A percentile compares a stretch with the other conserved stretches of the same genome.
These are phyloP conservation scores for Anoncus sp. DNA, from an alignment of 2,888 invertebrate species.

Conservation along the genomic window DNA sequence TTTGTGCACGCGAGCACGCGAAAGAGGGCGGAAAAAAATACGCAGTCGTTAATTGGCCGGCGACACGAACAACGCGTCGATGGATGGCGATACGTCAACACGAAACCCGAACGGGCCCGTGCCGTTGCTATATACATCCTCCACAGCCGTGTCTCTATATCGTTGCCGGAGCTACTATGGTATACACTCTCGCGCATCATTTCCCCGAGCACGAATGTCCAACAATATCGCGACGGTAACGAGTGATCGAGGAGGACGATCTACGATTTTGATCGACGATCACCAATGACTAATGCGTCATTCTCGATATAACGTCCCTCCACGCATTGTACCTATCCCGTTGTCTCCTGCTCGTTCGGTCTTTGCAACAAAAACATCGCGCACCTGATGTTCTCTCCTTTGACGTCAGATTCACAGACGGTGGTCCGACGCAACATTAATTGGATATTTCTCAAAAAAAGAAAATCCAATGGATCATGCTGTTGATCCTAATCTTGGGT, in stretches of 20 bases:
- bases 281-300: constrained; percentile 76
- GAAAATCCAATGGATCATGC: constrained; percentile 14
- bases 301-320: constrained; percentile 47
- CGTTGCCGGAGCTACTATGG: constrained; percentile 29
- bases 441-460: constrained; percentile 27
- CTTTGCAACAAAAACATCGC: constrained; percentile 40
- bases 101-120: constrained; percentile 68
- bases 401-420: neutral
- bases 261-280: constrained; percentile 77
- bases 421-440: neutral
- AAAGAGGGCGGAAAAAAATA: constrained; percentile 66
- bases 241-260: constrained; percentile 63
- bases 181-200: neutral
- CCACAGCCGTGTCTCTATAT: constrained; percentile 51
- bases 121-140: constrained; percentile 54
- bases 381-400: constrained; percentile 43
- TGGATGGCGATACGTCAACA: constrained; percentile 74
- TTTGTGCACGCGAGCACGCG: constrained; percentile 58
- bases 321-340: neutral
- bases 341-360: constrained; percentile 11
- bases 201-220: constrained; percentile 34
- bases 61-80: constrained; percentile 70
- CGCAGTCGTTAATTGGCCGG: constrained; percentile 75
- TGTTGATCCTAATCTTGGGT: constrained; percentile 9
- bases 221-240: constrained; percentile 55